Evolutionary conservation across 1,140 invertebrate species (phyloP).

Genomic region (Euwallacea similis): DNA sequence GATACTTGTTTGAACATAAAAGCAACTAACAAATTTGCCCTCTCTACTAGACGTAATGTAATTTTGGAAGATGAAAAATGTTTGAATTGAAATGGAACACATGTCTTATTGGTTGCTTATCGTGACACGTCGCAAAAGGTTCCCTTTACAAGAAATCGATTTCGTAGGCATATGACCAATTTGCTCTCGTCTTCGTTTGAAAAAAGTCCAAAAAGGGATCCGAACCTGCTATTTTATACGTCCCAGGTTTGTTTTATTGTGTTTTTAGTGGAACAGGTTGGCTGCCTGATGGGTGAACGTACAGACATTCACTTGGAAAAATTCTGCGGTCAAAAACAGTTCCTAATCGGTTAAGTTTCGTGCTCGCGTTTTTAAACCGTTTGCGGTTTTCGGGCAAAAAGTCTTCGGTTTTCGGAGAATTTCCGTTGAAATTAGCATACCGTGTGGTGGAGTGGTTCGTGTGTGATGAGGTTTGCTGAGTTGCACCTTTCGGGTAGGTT

Average conservation of each 20-base stretch:
- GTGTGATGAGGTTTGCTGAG: not conserved
- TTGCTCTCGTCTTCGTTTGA: not conserved
- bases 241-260: no score
- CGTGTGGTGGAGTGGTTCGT: not conserved
- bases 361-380: slow-evolving; percentile 27
- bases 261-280: slow-evolving; percentile 22
- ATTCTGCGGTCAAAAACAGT: slow-evolving; percentile 29
- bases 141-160: no score
- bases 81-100: no score
- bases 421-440: slow-evolving; percentile 5
- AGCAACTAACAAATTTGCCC: no score
- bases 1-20: no score
- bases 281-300: slow-evolving; percentile 9
- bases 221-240: no score
- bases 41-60: no score
- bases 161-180: not conserved
- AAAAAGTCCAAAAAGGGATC: slow-evolving; percentile 21
- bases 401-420: slow-evolving; percentile 5
- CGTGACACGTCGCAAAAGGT: no score
- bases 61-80: no score
- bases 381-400: slow-evolving; percentile 6
- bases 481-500: not conserved
- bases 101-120: no score
- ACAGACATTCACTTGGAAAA: slow-evolving; percentile 30
- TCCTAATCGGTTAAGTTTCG: slow-evolving; percentile 31